phyloP scores from a whole-genome alignment of 1,140 invertebrate species.

The Bilobella aurantiaca region DNA sequence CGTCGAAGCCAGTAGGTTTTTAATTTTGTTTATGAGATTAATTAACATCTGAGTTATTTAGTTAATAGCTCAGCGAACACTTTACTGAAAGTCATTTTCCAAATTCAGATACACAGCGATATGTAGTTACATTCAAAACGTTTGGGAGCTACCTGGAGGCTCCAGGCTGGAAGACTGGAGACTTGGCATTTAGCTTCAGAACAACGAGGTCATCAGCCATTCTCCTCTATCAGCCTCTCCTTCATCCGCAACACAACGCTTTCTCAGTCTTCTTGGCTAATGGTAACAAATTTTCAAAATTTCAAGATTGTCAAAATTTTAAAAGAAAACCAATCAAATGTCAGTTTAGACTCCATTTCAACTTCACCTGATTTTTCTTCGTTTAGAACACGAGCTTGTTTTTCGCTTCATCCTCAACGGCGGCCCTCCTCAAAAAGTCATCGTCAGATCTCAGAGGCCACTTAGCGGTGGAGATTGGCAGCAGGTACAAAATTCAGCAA shows the following conservation, averaged over 20 bases:
- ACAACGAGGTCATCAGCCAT: constrained; percentile 82
- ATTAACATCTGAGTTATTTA: too few relatives aligned
- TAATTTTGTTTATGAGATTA: neutral
- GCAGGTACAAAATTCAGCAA: constrained; percentile 45
- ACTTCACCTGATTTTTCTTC: constrained; percentile 14
- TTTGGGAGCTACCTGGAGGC: constrained; percentile 83
- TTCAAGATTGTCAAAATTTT: too few relatives aligned
- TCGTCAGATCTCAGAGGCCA: constrained; percentile 65
- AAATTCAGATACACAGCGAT: constrained; percentile 71
- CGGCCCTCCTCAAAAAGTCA: constrained; percentile 61
- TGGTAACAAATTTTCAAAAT: too few relatives aligned
- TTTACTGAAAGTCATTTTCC: too few relatives aligned
- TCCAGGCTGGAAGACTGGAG: constrained; percentile 79
- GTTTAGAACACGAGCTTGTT: constrained; percentile 65
- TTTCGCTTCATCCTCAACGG: constrained; percentile 84
- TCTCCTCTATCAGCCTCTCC: constrained; percentile 77
- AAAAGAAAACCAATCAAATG: neutral
- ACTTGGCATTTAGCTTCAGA: constrained; percentile 82
- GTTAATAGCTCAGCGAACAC: too few relatives aligned
- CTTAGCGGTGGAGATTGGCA: constrained; percentile 89
- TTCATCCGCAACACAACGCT: constrained; percentile 73
- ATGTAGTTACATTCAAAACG: constrained; percentile 85
- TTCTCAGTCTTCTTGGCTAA: constrained; percentile 78
- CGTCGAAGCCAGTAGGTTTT: constrained; percentile 74
- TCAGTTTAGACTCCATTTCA: neutral